Conservation (phyloP, 2,888 invertebrate species). For the Amiota communis region DNA sequence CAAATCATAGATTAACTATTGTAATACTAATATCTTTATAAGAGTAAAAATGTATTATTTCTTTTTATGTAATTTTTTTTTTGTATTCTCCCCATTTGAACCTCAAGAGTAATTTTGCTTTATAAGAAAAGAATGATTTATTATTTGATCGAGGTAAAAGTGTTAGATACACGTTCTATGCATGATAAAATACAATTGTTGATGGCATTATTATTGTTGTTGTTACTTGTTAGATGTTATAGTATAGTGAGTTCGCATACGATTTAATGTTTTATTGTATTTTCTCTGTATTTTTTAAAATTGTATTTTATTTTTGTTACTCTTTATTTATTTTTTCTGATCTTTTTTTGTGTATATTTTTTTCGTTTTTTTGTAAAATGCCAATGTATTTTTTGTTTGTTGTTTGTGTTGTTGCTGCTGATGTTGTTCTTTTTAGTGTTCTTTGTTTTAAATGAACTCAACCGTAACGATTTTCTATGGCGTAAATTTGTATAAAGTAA, state of each 20-base stretch:
- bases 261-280: conserved; percentile 23
- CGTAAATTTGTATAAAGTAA: conserved; percentile 69
- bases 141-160: conserved; percentile 17
- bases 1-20: no score
- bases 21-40: no score
- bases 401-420: conserved; percentile 57
- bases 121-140: no score
- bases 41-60: no score
- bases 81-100: no score
- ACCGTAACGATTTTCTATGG: conserved; percentile 73
- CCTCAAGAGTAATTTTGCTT: no score
- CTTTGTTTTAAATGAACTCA: conserved; percentile 72
- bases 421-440: conserved; percentile 71
- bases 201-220: conserved; percentile 36
- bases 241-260: conserved; percentile 21
- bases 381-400: conserved; percentile 30
- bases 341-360: conserved; percentile 31
- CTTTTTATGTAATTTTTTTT: no score
- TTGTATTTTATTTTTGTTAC: conserved; percentile 20
- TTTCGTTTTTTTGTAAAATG: conserved; percentile 20
- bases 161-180: conserved; percentile 15
- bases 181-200: conserved; percentile 18
- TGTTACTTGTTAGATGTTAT: conserved; percentile 24
- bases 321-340: neutral
- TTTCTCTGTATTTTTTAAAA: conserved; percentile 15